Base-by-base conservation (phyloP, 2,113 vertebrate species). In the Aphyosemion australe region DNA sequence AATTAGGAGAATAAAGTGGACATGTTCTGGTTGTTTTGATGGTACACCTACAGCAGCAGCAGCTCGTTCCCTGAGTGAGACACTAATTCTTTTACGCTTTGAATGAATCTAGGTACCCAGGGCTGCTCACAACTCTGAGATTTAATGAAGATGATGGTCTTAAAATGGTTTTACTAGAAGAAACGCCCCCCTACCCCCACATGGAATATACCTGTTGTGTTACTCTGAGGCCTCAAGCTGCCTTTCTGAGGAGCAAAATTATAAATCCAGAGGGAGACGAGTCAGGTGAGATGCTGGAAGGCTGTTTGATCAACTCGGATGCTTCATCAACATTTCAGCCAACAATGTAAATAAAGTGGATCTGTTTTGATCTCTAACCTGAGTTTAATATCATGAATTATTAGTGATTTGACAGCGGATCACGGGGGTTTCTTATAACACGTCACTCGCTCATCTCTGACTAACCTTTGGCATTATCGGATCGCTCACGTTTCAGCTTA, bases 101-200 rank as follows among this genome's bases (percentile, higher is more conserved):
- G 87, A 91, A 92, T 88, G 83, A 90, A 91, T 91, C 89, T 90
- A 93, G 92, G 92, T 93, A 68, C 79, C 92, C 91, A 90, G 83
- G 80, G 90, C 84, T 78, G 85, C 85, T 89, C 89, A 82, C 85
- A 87, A 78, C 80, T 86, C 91, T 90, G 91, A 85, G 90, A 84
- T 90, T 85, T 74, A 91, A 89, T 50, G 90, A 92, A 89, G 92
- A 91, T 76, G 89, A 70, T 85, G 90, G 80, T 89, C 89, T 90
- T 86, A 87, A 90, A 90, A 88, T 83, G 90, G 88, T 87, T 91
- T 87, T 82, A 80, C 87, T 67, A 80, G 88, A 87, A 92, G 92
- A 91, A 79, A 80, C 61, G 61, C 58, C 51, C 72, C 73, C 55
- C 5, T 26, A 26, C 26, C 72, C 69, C 65, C 56, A 79, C 88